Base-by-base conservation (phyloP, 2,888 invertebrate genomes). In the Cosmia pyralina region DNA sequence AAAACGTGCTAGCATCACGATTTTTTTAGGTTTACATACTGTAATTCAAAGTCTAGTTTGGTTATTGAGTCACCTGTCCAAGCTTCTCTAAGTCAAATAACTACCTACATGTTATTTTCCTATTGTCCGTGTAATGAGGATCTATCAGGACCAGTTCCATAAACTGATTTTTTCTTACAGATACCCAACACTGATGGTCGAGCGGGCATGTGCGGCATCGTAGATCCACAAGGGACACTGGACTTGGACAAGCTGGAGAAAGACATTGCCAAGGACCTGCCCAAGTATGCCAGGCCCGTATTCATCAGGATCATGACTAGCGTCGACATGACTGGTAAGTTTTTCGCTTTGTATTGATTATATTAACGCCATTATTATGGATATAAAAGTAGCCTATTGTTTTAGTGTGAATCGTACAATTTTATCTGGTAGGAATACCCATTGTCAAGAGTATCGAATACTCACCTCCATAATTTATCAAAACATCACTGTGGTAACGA, bases 181-280 rank as follows among this genome's bases (percentile, higher is more conserved):
- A 96, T 98, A 81, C 97, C 97, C 2, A 97, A 98, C 68, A 96
- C 97, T 11, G 98, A 98, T 92, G 99, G 99, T 0, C 97, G 98
- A 82, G 99, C 99, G 13, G 99, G 99, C 65, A 99, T 99, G 99
- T 99, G 98, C 22, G 98, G 99, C 38, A 98, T 99, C 80, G 98
- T 98, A 38, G 99, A 99, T 92, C 96, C 97, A 1, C 97, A 98
- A 53, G 96, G 96, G 48, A 96, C 97, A 4, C 92, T 98, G 22
- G 97, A 98, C 89, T 92, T 98, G 69, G 96, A 96, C 3, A 92
- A 94, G 75, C 94, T 98, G 66, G 95, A 97, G 0, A 94, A 95
- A 38, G 97, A 97, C 68, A 93, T 98, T 58, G 96, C 97, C 53
- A 97, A 97, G 87, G 96, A 97, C 67, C 93, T 99, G 81, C 99